Base-by-base conservation (phyloP, 2,797 vertebrate species). In the Pipistrellus kuhlii region DNA sequence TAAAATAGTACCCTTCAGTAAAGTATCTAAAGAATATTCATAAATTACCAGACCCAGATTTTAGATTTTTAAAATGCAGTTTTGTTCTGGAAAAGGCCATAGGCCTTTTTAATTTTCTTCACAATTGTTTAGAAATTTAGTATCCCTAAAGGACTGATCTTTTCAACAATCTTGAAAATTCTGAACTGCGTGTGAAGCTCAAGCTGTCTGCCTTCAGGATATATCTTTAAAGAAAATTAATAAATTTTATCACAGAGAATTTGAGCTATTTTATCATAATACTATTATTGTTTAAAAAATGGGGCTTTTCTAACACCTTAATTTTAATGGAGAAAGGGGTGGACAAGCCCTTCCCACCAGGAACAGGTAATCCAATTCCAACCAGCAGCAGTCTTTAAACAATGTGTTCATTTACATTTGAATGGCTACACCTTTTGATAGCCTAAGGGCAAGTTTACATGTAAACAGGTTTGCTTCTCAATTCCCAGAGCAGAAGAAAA, bases 121-220 rank as follows among this genome's bases (percentile, higher is more conserved):
- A 55, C 17, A 8, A 76, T 38, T 82, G 30, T 91, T 91, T 76
- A 94, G 81, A 96, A 90, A 77, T 94, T 21, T 64, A 51, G 5
- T 77, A 11, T 92, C 75, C 94, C 44, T 62, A 59, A 64, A 77
- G 2, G 55, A 38, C 21, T 93, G n/a, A 86, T 85, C n/a, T 57
- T 93, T 13, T 35, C 62, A 76, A 38, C 11, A 64, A 0, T 95
- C 30, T 94, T 87, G 35, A 78, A 80, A 44, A 90, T 96, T 88
- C 12, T 90, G 6, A 72, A 59, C 32, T 73, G 17, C 3, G 23
- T 68, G 8, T 85, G 76, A 92, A 86, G 25, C 27, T 69, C 38
- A 85, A 81, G 41, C 38, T 69, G 6, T 82, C 14, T 90, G 12
- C 9, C 5, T 77, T 78, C 35, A 85, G 25, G 9, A 88, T 80